Percentiles rank a stretch among this genome's conserved stretches.
Conservation (phyloP, 2,113 vertebrate genomes). For the Microcebus ravelobensis region DNA sequence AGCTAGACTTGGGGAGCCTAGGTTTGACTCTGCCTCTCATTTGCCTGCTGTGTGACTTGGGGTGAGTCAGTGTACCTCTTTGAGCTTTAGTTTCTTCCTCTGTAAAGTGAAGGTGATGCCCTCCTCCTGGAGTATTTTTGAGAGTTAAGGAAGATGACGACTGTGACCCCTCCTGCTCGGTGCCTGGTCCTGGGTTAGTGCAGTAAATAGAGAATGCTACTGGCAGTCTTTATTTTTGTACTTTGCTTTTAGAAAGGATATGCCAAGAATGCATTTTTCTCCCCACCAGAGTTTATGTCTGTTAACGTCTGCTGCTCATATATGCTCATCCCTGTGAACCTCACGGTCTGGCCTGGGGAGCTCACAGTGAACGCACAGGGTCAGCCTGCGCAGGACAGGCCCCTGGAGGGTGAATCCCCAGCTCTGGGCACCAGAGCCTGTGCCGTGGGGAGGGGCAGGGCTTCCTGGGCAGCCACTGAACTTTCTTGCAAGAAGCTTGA, state of each 20-base stretch:
- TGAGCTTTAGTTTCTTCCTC: neutral
- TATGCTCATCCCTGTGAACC: fast-evolving
- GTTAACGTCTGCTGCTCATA: neutral
- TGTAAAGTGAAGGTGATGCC: neutral
- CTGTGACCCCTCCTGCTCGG: neutral
- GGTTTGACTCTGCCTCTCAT: neutral
- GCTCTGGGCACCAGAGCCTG: neutral
- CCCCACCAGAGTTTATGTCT: neutral
- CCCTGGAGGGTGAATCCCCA: neutral
- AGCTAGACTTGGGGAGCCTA: neutral
- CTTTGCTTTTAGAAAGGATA: neutral
- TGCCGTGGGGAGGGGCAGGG: neutral
- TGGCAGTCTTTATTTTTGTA: neutral
- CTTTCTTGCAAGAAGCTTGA: neutral
- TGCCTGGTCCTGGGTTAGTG: neutral
- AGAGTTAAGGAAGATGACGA: too few relatives aligned
- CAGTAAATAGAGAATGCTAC: neutral
- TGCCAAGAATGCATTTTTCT: neutral
- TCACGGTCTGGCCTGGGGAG: neutral
- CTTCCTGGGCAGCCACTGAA: neutral
- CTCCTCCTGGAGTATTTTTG: neutral
- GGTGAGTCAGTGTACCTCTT: neutral
- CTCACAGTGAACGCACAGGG: neutral
- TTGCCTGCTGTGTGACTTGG: neutral
- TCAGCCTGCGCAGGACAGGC: neutral